These are phyloP conservation scores for Eospalax fontanierii DNA, from an alignment of 2,797 vertebrate species.

Conservation along the genomic window DNA sequence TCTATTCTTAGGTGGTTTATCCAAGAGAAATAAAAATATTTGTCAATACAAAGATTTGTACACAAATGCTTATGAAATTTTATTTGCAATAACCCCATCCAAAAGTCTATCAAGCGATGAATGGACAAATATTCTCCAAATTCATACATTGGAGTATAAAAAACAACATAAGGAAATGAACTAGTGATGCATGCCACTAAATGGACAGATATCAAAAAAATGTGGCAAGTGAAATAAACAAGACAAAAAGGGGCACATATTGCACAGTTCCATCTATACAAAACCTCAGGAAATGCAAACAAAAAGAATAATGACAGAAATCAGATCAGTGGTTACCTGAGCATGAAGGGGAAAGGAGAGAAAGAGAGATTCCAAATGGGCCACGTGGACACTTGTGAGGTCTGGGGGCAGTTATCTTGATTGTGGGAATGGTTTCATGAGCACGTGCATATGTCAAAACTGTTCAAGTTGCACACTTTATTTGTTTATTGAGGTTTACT, in stretches of 20 bases:
- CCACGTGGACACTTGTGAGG: no score
- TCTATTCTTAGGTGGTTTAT: not conserved
- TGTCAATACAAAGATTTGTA: not conserved
- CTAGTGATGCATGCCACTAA: not conserved
- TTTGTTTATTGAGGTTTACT: no score
- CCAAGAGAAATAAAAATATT: conserved; percentile 23
- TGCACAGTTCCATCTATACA: not conserved
- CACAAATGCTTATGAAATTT: not conserved
- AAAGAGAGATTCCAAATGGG: not conserved
- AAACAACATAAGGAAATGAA: not conserved
- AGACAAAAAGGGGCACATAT: not conserved
- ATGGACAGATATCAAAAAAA: not conserved
- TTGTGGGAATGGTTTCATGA: not conserved
- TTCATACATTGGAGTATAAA: not conserved
- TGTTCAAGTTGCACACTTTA: not conserved
- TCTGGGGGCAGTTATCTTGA: not conserved
- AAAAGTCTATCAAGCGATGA: not conserved
- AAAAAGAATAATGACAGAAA: not conserved
- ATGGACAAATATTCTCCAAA: not conserved
- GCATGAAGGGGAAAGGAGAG: not conserved
- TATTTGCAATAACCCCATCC: not conserved
- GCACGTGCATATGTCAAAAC: not conserved
- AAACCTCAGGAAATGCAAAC: not conserved
- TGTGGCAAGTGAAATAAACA: not conserved
- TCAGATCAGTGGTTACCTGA: not conserved